A percentile compares a stretch with the other conserved stretches of the same genome.
Conservation (phyloP, 1,140 invertebrate genomes). For the Myzus persicae region DNA sequence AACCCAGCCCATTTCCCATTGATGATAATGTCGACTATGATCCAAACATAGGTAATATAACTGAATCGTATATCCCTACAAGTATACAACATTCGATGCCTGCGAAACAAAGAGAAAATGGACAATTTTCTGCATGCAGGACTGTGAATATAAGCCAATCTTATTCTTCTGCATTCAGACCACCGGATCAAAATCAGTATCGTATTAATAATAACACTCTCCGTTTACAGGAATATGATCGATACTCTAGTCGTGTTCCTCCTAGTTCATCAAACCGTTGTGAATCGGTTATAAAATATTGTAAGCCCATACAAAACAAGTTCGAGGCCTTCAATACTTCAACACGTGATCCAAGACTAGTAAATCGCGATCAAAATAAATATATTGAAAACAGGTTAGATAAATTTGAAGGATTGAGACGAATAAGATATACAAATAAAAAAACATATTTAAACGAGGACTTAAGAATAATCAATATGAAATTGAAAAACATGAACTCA, state of each 20-base stretch:
- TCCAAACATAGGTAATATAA: background rate
- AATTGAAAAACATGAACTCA: background rate
- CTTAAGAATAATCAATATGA: background rate
- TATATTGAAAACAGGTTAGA: fast-evolving
- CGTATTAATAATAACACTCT: background rate
- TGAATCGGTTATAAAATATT: background rate
- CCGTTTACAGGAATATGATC: background rate
- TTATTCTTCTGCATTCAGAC: background rate
- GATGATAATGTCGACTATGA: background rate
- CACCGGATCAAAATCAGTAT: background rate
- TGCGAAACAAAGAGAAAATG: background rate
- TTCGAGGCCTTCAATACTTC: background rate
- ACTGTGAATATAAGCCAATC: background rate
- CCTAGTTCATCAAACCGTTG: background rate
- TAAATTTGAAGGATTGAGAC: background rate
- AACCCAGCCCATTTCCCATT: too few relatives aligned
- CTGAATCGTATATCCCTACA: background rate
- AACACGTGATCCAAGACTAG: background rate
- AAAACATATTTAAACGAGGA: background rate
- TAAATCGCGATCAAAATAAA: background rate
- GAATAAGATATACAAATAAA: background rate
- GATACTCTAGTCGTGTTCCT: background rate
- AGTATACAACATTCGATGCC: background rate
- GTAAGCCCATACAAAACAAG: background rate
- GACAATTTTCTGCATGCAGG: background rate